These are phyloP conservation scores for Drosophila asahinai DNA, from an alignment of 1,140 invertebrate species.

Conservation along the genomic window DNA sequence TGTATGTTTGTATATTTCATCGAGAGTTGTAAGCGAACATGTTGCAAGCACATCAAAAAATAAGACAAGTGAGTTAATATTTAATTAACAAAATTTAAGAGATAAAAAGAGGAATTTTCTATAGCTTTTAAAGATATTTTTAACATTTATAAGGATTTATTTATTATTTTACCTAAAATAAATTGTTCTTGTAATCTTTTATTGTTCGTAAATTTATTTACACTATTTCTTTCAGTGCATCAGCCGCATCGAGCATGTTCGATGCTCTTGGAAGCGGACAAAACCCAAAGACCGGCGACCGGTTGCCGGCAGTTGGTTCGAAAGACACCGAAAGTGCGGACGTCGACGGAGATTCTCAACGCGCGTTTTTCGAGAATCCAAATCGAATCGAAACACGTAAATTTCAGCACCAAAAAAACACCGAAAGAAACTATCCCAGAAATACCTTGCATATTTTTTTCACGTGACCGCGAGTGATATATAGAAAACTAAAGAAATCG, in stretches of 20 bases:
- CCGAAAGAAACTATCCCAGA: neutral
- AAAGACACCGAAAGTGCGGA: slow-evolving; percentile 5
- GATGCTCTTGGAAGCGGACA: neutral
- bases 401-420: neutral
- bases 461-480: slow-evolving; percentile 17
- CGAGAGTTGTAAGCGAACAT: neutral
- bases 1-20: neutral
- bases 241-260: slow-evolving; percentile 6
- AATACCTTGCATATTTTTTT: slow-evolving; percentile 16
- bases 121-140: neutral
- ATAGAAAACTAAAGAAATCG: neutral
- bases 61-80: neutral
- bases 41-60: slow-evolving; percentile 2
- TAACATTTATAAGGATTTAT: neutral
- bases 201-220: rapidly evolving
- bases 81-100: neutral
- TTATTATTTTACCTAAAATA: neutral
- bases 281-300: slow-evolving; percentile 21
- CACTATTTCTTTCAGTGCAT: neutral
- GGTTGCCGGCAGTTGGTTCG: slow-evolving; percentile 11
- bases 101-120: neutral
- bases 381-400: neutral
- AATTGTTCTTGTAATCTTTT: neutral
- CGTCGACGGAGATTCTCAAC: neutral
- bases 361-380: neutral